Base-by-base conservation (phyloP, 2,797 vertebrate species). In the Oreochromis grahami region DNA sequence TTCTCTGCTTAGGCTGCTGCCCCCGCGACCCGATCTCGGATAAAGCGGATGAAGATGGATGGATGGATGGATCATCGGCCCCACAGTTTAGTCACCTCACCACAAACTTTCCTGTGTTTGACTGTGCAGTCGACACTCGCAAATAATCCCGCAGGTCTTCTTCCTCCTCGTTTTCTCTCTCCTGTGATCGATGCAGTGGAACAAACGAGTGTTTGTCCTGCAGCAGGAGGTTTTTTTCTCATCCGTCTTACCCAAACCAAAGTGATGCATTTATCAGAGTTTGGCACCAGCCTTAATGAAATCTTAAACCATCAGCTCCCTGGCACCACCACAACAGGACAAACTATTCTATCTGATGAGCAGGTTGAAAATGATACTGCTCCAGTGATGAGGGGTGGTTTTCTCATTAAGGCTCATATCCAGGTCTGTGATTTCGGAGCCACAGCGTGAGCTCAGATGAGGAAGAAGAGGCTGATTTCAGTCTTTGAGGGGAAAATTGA, bases 401-500 rank as follows among this genome's bases (percentile, higher is more conserved):
- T 88, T 72, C 56, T 84, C 80, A 82, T 91, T 80, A 89, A 14
- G 21, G 9, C 15, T 56, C 3, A 3, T 6, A 2, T 87, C 41
- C 83, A 80, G 85, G 9, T 60, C 63, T 8, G 15, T n/a, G 78
- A 81, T 79, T 56, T 53, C 7, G 5, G 13, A 79, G 63, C 63
- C 48, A n/a, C 29, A 7, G 45, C 34, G 21, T n/a, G 53, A 19
- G 60, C 41, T 56, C n/a, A 52, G 65, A 77, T 77, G 15, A 65
- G 70, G 70, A 74, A 74, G 24, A 50, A 26, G 43, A n/a, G 1
- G 36, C 50, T 48, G 76, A 14, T 9, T n/a, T 78, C 79, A 26
- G 52, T 55, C 45, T 45, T 26, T 50, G n/a, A 68, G 10, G 68
- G 63, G 26, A 45, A 32, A 48, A 3, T 10, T 74, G 26, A 81